These are phyloP conservation scores for Anabas testudineus DNA, from an alignment of 2,797 vertebrate species.

Conservation along the genomic window DNA sequence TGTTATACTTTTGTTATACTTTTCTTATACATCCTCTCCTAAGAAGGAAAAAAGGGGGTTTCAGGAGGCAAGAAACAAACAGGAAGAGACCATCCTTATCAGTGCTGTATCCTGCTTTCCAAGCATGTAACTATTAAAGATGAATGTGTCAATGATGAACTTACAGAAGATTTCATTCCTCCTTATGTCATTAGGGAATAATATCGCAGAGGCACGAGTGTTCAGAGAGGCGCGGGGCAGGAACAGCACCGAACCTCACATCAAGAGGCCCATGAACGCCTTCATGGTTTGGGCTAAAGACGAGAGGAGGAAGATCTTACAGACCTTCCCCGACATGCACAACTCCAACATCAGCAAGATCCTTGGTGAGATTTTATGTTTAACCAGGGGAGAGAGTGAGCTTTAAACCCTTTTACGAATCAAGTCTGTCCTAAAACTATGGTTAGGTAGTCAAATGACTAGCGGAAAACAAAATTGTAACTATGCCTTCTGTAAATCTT, in stretches of 20 bases:
- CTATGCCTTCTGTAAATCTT: neutral
- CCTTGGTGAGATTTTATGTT: constrained; percentile 87
- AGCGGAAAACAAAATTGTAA: too few relatives aligned
- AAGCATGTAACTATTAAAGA: constrained; percentile 3
- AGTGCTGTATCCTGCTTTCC: neutral
- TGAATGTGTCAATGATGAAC: neutral
- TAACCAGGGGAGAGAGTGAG: neutral
- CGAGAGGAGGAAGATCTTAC: constrained; percentile 97
- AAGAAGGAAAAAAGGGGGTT: constrained; percentile 3
- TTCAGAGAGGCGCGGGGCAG: constrained; percentile 95
- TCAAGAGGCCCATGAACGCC: constrained; percentile 94
- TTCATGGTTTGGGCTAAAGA: constrained; percentile 99
- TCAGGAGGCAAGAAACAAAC: constrained; percentile 8
- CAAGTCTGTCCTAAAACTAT: too few relatives aligned
- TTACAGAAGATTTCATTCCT: neutral
- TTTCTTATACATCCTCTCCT: constrained; percentile 15
- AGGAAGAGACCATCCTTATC: constrained; percentile 9
- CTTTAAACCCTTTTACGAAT: too few relatives aligned
- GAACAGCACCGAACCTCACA: constrained; percentile 95
- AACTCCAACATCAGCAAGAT: constrained; percentile 99
- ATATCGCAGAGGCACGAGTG: constrained; percentile 94
- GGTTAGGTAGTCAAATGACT: too few relatives aligned
- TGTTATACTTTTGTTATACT: neutral
- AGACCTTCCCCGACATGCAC: constrained; percentile 99
- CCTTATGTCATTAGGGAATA: constrained; percentile 87